These are phyloP conservation scores for Spea multiplicata DNA, from an alignment of 2,113 vertebrate genomes.

Conservation along the genomic window DNA sequence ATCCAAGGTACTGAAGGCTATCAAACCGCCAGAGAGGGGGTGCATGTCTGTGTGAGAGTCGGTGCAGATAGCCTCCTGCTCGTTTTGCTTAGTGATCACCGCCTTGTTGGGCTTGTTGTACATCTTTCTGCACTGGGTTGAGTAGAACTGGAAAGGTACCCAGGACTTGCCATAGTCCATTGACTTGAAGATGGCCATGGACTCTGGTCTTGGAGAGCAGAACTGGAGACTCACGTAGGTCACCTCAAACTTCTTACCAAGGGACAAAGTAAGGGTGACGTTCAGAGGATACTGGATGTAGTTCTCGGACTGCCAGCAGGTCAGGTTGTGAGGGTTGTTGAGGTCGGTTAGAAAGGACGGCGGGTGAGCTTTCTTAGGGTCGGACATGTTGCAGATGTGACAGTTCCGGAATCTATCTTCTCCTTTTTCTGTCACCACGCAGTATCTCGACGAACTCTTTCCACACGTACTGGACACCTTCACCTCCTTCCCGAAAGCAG, in stretches of 20 bases:
- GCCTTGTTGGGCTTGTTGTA: conserved; percentile 89
- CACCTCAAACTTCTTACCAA: conserved; percentile 97
- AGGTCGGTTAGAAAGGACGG: conserved; percentile 91
- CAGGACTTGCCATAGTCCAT: conserved; percentile 97
- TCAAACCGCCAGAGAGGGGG: conserved; percentile 88
- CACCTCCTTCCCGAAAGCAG: conserved; percentile 95
- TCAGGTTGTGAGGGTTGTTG: conserved; percentile 98
- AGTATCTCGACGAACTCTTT: conserved; percentile 79
- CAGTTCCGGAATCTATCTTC: conserved; percentile 84
- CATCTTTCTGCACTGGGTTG: conserved; percentile 93
- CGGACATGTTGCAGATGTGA: conserved; percentile 90
- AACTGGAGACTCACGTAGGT: conserved; percentile 98
- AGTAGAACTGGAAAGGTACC: conserved; percentile 97
- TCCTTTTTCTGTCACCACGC: conserved; percentile 85
- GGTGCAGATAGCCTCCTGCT: conserved; percentile 97
- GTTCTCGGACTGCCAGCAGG: conserved; percentile 97
- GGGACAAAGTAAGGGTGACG: conserved; percentile 87
- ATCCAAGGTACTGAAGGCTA: conserved; percentile 98
- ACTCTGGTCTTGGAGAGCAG: conserved; percentile 92
- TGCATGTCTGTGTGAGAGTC: conserved; percentile 95
- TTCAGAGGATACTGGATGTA: conserved; percentile 89
- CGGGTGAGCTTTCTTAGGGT: conserved; percentile 85
- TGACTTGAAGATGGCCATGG: conserved; percentile 94
- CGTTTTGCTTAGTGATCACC: conserved; percentile 94
- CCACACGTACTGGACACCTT: conserved; percentile 93